Base-by-base conservation (phyloP, 2,113 vertebrate genomes). In the Poeciliopsis prolifica region DNA sequence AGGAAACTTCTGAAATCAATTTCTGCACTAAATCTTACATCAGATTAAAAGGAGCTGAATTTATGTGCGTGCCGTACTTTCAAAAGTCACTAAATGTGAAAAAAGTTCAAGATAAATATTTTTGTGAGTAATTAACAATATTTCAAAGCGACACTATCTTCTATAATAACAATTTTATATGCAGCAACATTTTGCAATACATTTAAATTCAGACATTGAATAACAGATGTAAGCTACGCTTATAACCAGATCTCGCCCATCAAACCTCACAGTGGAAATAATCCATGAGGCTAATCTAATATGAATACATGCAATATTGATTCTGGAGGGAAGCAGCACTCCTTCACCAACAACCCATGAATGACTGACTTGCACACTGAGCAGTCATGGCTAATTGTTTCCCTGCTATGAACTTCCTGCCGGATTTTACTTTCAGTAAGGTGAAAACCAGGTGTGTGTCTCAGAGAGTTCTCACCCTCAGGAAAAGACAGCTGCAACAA, bases 231-330 rank as follows among this genome's bases (percentile, higher is more conserved):
- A 72, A 83, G 26, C 68, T 61, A 33, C 10, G 37, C 79, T 33
- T 75, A 64, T 51, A 81, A 73, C 33, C 9, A 72, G 65, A 77
- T 83, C 51, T 74, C 74, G 71, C 37, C 67, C 70, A 40, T 84
- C 77, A 75, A 83, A 87, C 78, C 67, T 79, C 70, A 83, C 35
- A 28, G 15, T 48, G 5, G 69, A 78, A 69, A 71, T 87, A 86
- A 90, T 77, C 84, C 79, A 51, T 10, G 68, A 73, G 82, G 54
- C 88, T 81, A 74, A 70, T 86, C 81, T 74, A 77, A 88, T 60
- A 84, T 85, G 35, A 85, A 84, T 87, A 84, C 81, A 61, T 84
- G 67, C 79, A 51, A 76, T 82, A 89, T 84, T 77, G 80, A 89
- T 91, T 78, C 35, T 79, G 44, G 37, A 76, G 48, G 24, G 48